Conservation (phyloP, 2,113 vertebrate species). For the Colossoma macropomum region DNA sequence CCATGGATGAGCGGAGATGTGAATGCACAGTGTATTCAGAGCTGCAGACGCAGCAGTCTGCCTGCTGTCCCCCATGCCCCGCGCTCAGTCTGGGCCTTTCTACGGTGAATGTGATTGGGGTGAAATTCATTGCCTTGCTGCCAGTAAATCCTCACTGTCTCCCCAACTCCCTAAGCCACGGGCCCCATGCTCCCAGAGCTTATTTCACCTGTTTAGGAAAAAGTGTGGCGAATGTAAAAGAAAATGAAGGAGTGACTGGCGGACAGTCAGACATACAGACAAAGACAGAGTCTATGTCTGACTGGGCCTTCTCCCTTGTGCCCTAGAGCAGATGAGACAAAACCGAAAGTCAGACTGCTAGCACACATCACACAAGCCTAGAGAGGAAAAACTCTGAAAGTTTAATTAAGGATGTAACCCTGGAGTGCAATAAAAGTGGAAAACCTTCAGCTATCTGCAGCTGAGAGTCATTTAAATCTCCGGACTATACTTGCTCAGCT, state of each 20-base stretch:
- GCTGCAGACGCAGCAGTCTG: constrained; percentile 8
- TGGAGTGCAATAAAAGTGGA: constrained; percentile 41
- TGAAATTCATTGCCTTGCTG: constrained; percentile 74
- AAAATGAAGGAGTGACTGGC: background rate
- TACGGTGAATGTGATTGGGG: constrained; percentile 67
- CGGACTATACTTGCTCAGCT: constrained; percentile 10
- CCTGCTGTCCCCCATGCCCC: constrained; percentile 48
- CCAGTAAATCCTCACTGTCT: constrained; percentile 69
- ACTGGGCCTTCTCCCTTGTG: constrained; percentile 60
- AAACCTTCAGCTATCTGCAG: constrained; percentile 52
- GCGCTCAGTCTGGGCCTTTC: constrained; percentile 32
- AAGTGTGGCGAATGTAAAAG: background rate
- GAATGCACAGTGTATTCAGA: background rate
- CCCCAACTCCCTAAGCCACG: constrained; percentile 46
- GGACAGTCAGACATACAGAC: background rate
- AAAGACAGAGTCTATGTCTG: constrained; percentile 40
- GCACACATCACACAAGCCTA: constrained; percentile 38
- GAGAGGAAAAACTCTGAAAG: constrained; percentile 50
- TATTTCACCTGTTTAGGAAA: constrained; percentile 73
- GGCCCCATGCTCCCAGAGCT: constrained; percentile 71
- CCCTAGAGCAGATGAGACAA: constrained; percentile 49
- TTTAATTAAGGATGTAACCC: constrained; percentile 59
- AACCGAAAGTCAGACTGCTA: constrained; percentile 55
- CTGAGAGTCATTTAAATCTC: constrained; percentile 51
- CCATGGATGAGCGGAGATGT: background rate